These are phyloP conservation scores for Mobula birostris DNA, from an alignment of 2,113 vertebrate species.

Conservation along the genomic window DNA sequence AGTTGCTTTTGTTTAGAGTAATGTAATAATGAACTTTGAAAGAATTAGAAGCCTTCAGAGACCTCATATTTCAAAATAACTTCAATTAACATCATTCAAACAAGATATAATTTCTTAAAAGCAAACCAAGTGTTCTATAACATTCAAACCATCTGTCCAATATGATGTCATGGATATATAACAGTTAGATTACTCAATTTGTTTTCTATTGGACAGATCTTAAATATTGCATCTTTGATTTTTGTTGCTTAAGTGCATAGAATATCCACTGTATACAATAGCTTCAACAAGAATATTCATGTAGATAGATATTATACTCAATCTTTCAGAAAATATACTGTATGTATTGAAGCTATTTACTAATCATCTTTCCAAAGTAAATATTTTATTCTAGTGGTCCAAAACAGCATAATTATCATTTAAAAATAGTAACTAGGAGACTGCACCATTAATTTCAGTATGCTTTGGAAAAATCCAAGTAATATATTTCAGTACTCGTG, in stretches of 20 bases:
- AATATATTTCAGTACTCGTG: background rate
- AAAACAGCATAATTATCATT: background rate
- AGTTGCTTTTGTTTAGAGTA: conserved; percentile 9
- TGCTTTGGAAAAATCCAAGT: background rate
- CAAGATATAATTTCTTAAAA: background rate
- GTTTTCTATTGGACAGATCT: background rate
- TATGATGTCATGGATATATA: background rate
- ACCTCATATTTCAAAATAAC: background rate
- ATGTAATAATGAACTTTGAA: background rate
- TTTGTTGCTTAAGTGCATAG: background rate
- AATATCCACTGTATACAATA: background rate
- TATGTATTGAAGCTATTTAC: background rate
- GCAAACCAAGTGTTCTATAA: background rate
- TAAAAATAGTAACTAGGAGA: background rate
- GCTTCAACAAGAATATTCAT: background rate
- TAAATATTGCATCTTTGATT: background rate
- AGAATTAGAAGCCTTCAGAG: background rate
- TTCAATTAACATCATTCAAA: background rate
- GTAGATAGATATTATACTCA: background rate
- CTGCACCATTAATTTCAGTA: background rate
- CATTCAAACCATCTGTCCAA: background rate
- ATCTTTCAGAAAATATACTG: background rate
- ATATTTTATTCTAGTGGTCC: background rate
- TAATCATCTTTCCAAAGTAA: background rate
- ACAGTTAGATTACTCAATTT: background rate